Evolutionary conservation across 2,113 vertebrate species (phyloP), one percentile per base, ranked within the genome.

Genomic region (Anser cygnoides): DNA sequence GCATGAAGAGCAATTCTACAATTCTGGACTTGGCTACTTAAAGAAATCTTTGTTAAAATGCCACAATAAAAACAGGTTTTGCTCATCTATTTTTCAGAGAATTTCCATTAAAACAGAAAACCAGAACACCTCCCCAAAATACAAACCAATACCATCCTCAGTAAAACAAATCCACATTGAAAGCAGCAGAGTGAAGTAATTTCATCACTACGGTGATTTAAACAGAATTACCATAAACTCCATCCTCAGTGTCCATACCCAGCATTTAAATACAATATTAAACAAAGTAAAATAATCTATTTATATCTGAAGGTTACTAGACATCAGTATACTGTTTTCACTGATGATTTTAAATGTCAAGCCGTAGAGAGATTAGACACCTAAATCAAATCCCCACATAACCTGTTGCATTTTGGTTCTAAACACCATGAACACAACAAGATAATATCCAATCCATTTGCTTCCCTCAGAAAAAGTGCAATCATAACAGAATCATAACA

Each of bases 11-110:
- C 23, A 84, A 92, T 13, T 84, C 82, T 46, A 93, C 26, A 82
- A 65, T 68, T 68, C 62, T 71, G 25, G 63, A 84, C 43, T 49
- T 62, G 49, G 72, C 63, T 91, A n/a, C 71, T 71, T 84, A 63
- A 79, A 90, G 55, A 95, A 95, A 93, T 50, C 73, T 61, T 80
- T 62, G 23, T n/a, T 79, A 61, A 90, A 93, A 80, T 72, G 67
- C 44, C 41, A 63, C 2, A 5, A 63, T 9, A 70, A 58, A 58
- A 58, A 37, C 43, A 84, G 31, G 6, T 22, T 82, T 88, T 62
- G 55, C 33, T 83, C 25, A 6, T 10, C 33, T 37, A 12, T 67
- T 83, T 92, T n/a, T 91, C 61, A 84, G 46, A 89, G 19, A 61
- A 55, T 7, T 39, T 83, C 44, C 62, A 37, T 63, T 46, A 58